Base-by-base conservation (phyloP, 2,888 invertebrate genomes). In the Catocala nupta region DNA sequence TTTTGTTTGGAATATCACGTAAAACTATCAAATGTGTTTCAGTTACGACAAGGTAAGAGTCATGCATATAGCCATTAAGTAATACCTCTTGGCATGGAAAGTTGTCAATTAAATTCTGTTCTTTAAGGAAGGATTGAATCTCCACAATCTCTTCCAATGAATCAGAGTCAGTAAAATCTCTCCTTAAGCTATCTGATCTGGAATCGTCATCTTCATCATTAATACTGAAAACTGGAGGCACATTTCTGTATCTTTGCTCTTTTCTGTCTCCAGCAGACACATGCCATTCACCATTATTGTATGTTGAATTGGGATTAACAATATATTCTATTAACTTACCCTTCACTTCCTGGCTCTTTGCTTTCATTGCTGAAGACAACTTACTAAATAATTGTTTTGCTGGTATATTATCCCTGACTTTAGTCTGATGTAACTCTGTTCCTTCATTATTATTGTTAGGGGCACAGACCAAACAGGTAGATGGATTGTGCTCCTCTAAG, bases 81-180 rank as follows among this genome's bases (percentile, higher is more conserved):
- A 97, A 96, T 12, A 99, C 97, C 93, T 99, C 98, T 91, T 98
- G 97, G 85, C 99, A 99, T 75, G 97, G 96, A 89, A 98, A 99
- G 73, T 96, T 96, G 83, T 97, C 97, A 59, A 98, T 95, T 47
- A 98, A 95, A 81, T 98, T 97, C 0, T 97, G 96, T 84, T 97
- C 97, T 84, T 97, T 97, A 65, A 98, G 91, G 95, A 97, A 98
- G 11, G 96, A 94, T 74, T 96, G 96, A 53, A 99, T 91, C 62
- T 97, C 96, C 13, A 99, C 97, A 70, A 97, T 95, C 92, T 98
- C 98, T 77, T 97, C 96, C 13, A 91, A 68, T 34, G 95, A 94
- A 75, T 97, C 97, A 68, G 96, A 95, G 54, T 90, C 95, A 56
- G 94, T 94, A 59, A 95, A 87, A 61, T 91, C 90, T 59, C 81